phyloP scores from a whole-genome alignment of 2,797 vertebrate species.

The Xenopus petersii region DNA sequence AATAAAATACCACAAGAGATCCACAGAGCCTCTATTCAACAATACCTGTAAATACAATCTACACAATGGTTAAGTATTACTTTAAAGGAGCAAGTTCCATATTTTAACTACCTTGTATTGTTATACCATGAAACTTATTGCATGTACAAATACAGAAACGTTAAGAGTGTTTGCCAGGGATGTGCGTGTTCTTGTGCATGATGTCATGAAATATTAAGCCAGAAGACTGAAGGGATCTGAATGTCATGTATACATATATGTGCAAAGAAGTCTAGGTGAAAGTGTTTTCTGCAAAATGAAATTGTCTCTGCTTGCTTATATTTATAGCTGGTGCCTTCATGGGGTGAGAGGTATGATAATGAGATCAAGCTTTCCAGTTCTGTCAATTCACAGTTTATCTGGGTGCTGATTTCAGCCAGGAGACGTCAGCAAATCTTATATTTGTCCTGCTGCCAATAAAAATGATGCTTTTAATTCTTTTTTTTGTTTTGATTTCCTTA shows the following conservation, averaged over 20 bases:
- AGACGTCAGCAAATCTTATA: conserved; percentile 18
- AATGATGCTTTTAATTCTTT: conserved; percentile 54
- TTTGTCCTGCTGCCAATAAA: conserved; percentile 54
- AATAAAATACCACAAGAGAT: too few relatives aligned
- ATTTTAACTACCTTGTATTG: too few relatives aligned
- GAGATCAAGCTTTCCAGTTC: conserved; percentile 55
- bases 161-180: conserved; percentile 17
- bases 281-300: not conserved
- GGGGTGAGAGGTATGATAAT: conserved; percentile 50
- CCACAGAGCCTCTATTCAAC: too few relatives aligned
- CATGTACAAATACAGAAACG: conserved; percentile 5
- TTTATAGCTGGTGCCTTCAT: conserved; percentile 65
- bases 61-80: too few relatives aligned
- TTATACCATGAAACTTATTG: conserved; percentile 8
- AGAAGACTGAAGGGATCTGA: not conserved
- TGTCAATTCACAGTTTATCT: conserved; percentile 53
- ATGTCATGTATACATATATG: not conserved
- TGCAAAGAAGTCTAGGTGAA: conserved; percentile 4
- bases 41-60: too few relatives aligned
- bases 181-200: conserved; percentile 29
- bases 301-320: conserved; percentile 40
- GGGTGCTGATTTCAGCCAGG: conserved; percentile 28
- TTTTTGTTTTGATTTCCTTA: conserved; percentile 20
- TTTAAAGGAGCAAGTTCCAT: too few relatives aligned
- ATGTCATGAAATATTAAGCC: conserved; percentile 2